Conservation (phyloP, 2,113 vertebrate species). For the Macaca fascicularis region DNA sequence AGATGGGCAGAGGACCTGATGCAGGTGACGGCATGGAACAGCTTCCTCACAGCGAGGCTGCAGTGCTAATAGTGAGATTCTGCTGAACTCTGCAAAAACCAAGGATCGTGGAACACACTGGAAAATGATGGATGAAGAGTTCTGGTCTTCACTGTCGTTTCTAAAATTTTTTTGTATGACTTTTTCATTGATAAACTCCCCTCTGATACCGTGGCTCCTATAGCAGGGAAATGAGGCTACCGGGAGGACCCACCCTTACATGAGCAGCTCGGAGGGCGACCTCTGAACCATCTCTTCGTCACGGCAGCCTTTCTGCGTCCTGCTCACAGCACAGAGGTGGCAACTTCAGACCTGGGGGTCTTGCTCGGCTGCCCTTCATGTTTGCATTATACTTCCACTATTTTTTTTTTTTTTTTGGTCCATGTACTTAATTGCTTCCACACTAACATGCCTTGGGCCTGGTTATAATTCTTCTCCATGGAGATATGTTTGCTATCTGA, state of each 20-base stretch:
- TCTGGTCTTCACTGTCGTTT: too few relatives aligned
- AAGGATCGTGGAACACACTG: background rate
- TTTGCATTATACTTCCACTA: background rate
- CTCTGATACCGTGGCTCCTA: background rate
- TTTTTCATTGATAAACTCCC: background rate
- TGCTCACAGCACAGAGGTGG: background rate
- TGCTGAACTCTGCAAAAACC: too few relatives aligned
- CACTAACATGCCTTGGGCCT: background rate
- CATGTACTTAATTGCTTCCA: too few relatives aligned
- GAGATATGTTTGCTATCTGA: background rate
- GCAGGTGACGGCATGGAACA: too few relatives aligned
- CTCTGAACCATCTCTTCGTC: too few relatives aligned
- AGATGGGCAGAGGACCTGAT: rapidly evolving
- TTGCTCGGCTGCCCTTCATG: too few relatives aligned
- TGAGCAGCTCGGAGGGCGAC: background rate
- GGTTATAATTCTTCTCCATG: too few relatives aligned
- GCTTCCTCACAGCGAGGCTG: background rate
- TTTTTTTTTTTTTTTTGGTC: background rate
- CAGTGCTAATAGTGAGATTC: background rate
- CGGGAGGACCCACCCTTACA: rapidly evolving
- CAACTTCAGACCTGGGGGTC: background rate
- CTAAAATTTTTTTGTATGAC: background rate
- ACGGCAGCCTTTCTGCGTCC: background rate
- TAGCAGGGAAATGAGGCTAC: too few relatives aligned
- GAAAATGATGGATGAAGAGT: too few relatives aligned